Evolutionary conservation across 2,888 invertebrate species (phyloP), one percentile per base, ranked within the genome.

Genomic region (Orchestes rusci): DNA sequence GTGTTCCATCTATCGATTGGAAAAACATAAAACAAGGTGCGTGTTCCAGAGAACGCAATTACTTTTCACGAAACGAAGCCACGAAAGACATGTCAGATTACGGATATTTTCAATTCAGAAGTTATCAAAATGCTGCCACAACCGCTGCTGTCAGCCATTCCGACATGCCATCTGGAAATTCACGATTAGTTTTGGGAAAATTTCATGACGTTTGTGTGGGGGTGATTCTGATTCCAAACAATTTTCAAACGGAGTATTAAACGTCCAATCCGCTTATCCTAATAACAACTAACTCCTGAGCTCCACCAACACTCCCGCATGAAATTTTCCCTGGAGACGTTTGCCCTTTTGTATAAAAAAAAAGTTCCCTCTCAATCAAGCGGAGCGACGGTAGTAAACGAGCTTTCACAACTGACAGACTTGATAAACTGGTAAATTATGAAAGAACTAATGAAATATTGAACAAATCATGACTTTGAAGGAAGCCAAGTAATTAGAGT

Each of bases 391-490:
- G 23, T 23, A 23, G 10, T 23, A 23, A 23, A 23, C 23, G 10
- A 23, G 7, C n/a, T 37, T 46, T 45, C 45, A 20, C 13, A 52
- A 38, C 43, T 51, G 48, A 43, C 41, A 42, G 38, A 16, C 43
- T 50, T 53, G 48, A 53, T 53, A 43, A 51, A 48, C 45, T 48
- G 44, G 34, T 46, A 29, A 51, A 51, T 51, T 51, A 51, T 50
- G 46, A 43, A 51, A 34, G 33, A 48, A 43, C 48, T 48, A 41
- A 53, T 53, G 45, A 53, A 53, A 50, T 53, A 51, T 50, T 53
- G 46, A 53, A 43, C 40, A 50, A 51, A 39, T 48, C 48, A 39
- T 39, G 45, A 48, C 50, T 51, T 42, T 42, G 23, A 33, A 18
- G 36, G 41, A 44, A 48, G 43, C 36, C 40, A 13, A 37, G 35